Percentiles rank a stretch among this genome's conserved stretches.
Evolutionary conservation across 1,140 invertebrate genomes (phyloP).

Genomic region (Chymomyza costata): DNA sequence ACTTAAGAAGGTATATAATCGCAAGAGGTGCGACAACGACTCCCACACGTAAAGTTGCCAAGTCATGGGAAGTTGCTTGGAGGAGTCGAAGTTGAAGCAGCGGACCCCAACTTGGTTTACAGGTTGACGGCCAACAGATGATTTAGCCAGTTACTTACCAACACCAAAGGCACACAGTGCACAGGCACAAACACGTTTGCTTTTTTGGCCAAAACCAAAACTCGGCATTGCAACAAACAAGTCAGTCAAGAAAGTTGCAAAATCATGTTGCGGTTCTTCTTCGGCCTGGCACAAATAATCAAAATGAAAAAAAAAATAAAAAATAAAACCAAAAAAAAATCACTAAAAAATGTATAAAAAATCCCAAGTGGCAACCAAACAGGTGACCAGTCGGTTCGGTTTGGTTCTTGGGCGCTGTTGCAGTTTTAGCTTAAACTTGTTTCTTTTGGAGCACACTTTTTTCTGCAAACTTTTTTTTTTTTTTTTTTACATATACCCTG

Average conservation of each 20-base stretch:
- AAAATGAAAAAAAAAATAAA: constrained; percentile 25
- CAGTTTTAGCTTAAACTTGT: neutral
- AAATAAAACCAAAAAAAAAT: constrained; percentile 20
- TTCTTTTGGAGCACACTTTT: no score
- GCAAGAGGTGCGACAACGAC: no score
- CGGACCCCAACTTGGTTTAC: no score
- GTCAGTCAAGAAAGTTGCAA: constrained; percentile 59
- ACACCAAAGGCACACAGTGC: no score
- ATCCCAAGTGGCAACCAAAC: constrained; percentile 51
- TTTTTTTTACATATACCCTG: no score
- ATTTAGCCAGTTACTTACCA: constrained; percentile 49
- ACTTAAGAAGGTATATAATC: no score
- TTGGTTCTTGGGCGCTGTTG: constrained; percentile 42
- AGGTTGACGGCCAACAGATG: constrained; percentile 60
- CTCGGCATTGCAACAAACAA: neutral
- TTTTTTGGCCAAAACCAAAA: constrained; percentile 6
- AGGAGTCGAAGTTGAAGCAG: constrained; percentile 2
- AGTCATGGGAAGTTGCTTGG: constrained; percentile 59
- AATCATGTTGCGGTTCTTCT: constrained; percentile 48
- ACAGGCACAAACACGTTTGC: no score
- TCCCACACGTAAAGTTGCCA: constrained; percentile 58
- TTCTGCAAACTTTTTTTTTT: no score
- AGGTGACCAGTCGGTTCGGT: constrained; percentile 58
- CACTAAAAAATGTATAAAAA: no score
- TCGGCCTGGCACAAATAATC: constrained; percentile 28